A percentile compares a stretch with the other conserved stretches of the same genome.
Evolutionary conservation across 2,113 vertebrate species (phyloP).

Genomic region (Phodopus roborovskii): DNA sequence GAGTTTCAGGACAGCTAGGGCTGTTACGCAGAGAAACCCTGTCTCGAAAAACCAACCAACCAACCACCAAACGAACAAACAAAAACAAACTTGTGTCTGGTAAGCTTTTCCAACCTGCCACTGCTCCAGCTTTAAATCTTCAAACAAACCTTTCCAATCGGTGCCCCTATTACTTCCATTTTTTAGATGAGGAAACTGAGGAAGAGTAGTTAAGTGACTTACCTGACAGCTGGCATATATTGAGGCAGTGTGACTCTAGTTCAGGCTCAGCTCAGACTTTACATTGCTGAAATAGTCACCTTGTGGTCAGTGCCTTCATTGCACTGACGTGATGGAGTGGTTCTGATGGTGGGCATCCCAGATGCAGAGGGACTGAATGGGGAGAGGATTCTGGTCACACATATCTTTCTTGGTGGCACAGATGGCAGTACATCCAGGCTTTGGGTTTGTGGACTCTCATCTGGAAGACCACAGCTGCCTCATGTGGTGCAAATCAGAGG

Average conservation of each 20-base stretch:
- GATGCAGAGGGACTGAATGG: background rate
- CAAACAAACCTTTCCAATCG: background rate
- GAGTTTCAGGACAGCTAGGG: too few species aligned
- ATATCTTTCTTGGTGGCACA: background rate
- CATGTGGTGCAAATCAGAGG: background rate
- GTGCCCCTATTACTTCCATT: background rate
- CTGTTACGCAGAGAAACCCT: too few species aligned
- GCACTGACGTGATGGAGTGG: background rate
- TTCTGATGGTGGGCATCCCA: background rate
- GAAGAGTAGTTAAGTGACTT: conserved; percentile 16
- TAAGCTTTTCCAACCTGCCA: background rate
- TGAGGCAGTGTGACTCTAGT: background rate
- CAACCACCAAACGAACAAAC: background rate
- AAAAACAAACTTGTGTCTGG: background rate
- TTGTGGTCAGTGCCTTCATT: background rate
- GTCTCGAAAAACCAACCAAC: too few species aligned
- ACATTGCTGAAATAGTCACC: background rate
- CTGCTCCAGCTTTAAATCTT: background rate
- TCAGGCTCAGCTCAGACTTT: background rate
- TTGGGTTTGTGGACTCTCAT: background rate
- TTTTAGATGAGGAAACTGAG: conserved; percentile 37
- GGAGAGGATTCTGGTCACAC: background rate
- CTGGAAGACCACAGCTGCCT: background rate
- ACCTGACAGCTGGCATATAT: background rate
- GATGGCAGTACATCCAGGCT: background rate